Conservation (phyloP, 2,888 invertebrate genomes). For the Erynnis tages region DNA sequence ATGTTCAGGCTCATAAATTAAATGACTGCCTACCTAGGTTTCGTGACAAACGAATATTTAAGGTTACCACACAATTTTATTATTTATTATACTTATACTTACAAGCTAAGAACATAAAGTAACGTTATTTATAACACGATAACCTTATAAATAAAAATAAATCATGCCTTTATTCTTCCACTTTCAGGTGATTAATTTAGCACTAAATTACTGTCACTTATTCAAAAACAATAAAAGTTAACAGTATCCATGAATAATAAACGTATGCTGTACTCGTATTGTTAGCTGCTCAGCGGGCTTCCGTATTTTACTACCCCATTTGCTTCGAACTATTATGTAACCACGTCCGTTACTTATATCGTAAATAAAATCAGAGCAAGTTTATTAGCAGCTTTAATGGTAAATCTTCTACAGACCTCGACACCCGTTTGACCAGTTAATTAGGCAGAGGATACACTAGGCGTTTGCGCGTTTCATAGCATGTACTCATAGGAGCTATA, state of each 20-base stretch:
- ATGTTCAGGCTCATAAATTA: too few relatives aligned
- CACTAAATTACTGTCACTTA: too few relatives aligned
- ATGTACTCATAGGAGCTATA: too few relatives aligned
- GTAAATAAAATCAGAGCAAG: constrained; percentile 18
- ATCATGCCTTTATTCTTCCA: too few relatives aligned
- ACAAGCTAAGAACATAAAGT: too few relatives aligned
- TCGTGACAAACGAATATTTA: too few relatives aligned
- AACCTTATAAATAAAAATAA: too few relatives aligned
- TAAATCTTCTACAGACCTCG: constrained; percentile 9
- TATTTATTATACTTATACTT: too few relatives aligned
- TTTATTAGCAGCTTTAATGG: constrained; percentile 14
- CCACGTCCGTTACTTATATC: constrained; percentile 16
- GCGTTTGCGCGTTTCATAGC: not conserved
- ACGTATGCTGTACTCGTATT: not conserved
- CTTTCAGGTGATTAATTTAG: too few relatives aligned
- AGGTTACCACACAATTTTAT: too few relatives aligned
- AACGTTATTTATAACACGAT: too few relatives aligned
- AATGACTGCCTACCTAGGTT: too few relatives aligned
- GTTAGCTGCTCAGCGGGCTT: constrained; percentile 9
- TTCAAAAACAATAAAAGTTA: not conserved
- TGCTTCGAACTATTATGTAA: constrained; percentile 13
- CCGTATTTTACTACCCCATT: constrained; percentile 4
- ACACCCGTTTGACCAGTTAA: constrained; percentile 3
- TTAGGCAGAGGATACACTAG: not conserved
- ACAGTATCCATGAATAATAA: not conserved